Evolutionary conservation across 2,888 invertebrate genomes (phyloP).

Genomic region (Lobophora halterata): DNA sequence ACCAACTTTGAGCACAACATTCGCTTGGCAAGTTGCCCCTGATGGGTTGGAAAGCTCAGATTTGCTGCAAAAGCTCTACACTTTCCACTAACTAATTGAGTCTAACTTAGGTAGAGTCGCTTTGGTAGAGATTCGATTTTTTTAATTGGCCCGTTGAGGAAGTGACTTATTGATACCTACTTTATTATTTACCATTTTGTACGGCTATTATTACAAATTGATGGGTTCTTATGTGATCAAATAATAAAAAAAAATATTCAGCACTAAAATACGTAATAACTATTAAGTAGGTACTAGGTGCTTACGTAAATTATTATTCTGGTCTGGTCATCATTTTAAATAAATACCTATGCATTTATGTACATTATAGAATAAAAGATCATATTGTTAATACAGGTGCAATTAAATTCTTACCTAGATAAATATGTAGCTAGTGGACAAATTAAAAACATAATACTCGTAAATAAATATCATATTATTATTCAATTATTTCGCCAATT

Average conservation of each 20-base stretch:
- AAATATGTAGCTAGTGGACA: neutral
- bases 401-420: neutral
- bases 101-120: slow-evolving; percentile 33
- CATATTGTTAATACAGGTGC: too few species aligned
- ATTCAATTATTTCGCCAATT: slow-evolving; percentile 7
- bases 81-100: slow-evolving; percentile 51
- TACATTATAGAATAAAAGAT: too few species aligned
- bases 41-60: slow-evolving; percentile 48
- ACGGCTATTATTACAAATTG: too few species aligned
- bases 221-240: too few species aligned
- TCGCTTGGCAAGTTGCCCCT: slow-evolving; percentile 53
- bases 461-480: slow-evolving; percentile 3
- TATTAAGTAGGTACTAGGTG: too few species aligned
- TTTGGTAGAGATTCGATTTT: slow-evolving; percentile 31
- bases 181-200: slow-evolving; percentile 8
- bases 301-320: too few species aligned
- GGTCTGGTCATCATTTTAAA: too few species aligned
- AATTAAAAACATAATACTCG: too few species aligned
- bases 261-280: too few species aligned
- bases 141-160: too few species aligned
- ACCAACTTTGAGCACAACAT: slow-evolving; percentile 48
- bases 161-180: slow-evolving; percentile 16
- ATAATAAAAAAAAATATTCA: too few species aligned
- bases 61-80: slow-evolving; percentile 48
- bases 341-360: too few species aligned